Conservation (phyloP, 2,888 invertebrate genomes). For the Abrostola triplasia region DNA sequence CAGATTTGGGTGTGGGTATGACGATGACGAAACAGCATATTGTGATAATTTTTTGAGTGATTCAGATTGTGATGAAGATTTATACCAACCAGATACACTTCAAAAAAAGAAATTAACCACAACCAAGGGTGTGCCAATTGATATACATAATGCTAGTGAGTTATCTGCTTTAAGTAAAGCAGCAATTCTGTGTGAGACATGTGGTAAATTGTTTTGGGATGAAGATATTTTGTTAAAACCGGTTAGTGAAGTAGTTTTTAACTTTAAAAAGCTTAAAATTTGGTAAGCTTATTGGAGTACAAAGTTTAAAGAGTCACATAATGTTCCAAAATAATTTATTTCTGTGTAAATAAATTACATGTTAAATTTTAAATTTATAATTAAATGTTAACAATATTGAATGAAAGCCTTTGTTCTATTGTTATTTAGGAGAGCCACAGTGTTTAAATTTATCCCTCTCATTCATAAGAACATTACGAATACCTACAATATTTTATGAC, state of each 20-base stretch:
- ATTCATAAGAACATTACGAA: constrained; percentile 5
- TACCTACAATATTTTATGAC: neutral
- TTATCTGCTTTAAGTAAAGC: constrained; percentile 81
- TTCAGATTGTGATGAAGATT: constrained; percentile 77
- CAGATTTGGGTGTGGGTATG: constrained; percentile 49
- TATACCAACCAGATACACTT: constrained; percentile 62
- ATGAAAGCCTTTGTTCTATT: constrained; percentile 20
- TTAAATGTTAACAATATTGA: constrained; percentile 18
- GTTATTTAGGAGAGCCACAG: constrained; percentile 32
- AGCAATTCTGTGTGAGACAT: constrained; percentile 91
- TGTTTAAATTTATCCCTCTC: constrained; percentile 6
- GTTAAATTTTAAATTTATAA: constrained; percentile 12
- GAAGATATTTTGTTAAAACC: constrained; percentile 72
- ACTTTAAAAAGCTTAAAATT: constrained; percentile 60
- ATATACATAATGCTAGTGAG: constrained; percentile 84
- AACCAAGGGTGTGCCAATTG: constrained; percentile 86
- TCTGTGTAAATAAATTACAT: constrained; percentile 31
- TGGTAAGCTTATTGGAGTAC: constrained; percentile 55
- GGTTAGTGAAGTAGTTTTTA: constrained; percentile 65
- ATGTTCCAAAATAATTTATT: constrained; percentile 50
- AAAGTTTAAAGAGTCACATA: constrained; percentile 30
- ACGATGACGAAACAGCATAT: constrained; percentile 69
- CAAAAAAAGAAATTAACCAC: constrained; percentile 77
- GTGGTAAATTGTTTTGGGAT: constrained; percentile 94
- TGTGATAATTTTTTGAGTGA: constrained; percentile 80